A percentile compares a stretch with the other conserved stretches of the same genome.
Conservation (phyloP, 1,140 invertebrate species). For the Leptopilina clavipes region DNA sequence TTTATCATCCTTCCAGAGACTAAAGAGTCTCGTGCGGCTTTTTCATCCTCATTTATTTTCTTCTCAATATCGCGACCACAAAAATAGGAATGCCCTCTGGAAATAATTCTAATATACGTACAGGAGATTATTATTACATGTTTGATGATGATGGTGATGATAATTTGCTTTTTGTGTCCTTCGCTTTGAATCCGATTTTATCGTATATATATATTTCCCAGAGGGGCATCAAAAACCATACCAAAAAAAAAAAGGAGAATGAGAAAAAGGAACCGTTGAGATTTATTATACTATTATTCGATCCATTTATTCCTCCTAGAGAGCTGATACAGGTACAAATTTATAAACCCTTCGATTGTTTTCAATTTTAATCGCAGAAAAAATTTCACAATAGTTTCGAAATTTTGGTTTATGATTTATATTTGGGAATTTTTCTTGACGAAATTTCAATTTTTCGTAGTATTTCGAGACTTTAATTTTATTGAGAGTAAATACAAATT, state of each 20-base stretch:
- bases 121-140: no score
- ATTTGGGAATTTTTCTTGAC: no score
- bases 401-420: no score
- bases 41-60: slow-evolving; percentile 41
- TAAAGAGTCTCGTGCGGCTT: slow-evolving; percentile 46
- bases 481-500: no score
- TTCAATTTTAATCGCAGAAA: slow-evolving; percentile 36
- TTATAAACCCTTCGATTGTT: slow-evolving; percentile 55
- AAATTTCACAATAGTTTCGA: background rate
- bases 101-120: slow-evolving; percentile 55
- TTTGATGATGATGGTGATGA: no score
- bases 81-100: slow-evolving; percentile 38
- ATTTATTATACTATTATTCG: slow-evolving; percentile 66
- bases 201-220: slow-evolving; percentile 39
- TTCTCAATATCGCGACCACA: slow-evolving; percentile 1
- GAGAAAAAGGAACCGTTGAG: slow-evolving; percentile 40
- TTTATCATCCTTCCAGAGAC: slow-evolving; percentile 44
- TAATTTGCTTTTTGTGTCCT: slow-evolving; percentile 49
- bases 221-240: background rate
- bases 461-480: no score
- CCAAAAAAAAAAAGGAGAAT: slow-evolving; percentile 31
- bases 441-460: no score
- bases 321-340: slow-evolving; percentile 40
- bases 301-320: slow-evolving; percentile 47
- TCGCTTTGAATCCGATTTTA: slow-evolving; percentile 54